Base-by-base conservation (phyloP, 2,888 invertebrate genomes). In the Neoascia interrupta region DNA sequence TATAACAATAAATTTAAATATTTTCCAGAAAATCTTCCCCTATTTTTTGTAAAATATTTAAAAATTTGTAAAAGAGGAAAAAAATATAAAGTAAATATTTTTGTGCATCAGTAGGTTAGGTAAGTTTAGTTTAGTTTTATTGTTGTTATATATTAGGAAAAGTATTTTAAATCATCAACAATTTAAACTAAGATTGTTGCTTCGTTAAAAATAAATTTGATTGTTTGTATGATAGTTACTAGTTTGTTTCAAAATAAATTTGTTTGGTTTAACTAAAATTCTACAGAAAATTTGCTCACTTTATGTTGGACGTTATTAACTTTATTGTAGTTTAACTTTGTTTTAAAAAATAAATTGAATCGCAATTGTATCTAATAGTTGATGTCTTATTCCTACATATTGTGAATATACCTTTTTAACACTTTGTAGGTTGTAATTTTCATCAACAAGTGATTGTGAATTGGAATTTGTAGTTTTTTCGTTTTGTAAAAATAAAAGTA, bases 1-100 rank as follows among this genome's bases (percentile, higher is more conserved):
- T 39, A 34, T 51, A n/a, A n/a, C 68, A 74, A 60, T 19, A 81
- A 47, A 75, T 81, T 75, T 64, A 76, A 83, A 83, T 82, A 82
- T 81, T 81, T 64, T 81, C 60, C 81, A 81, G 83, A 84, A 85
- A 87, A 86, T 86, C 87, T 87, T 87, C 87, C 87, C 87, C 86
- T 85, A 87, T 85, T 86, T 83, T 84, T 81, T 74, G 76, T 66
- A 72, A 82, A 84, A 82, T 84, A 84, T 84, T 83, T 84, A 79
- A 73, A 73, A 6, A 16, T 16, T 60, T 60, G 76, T 51, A 26
- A 15, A 11, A 4, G n/a, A n/a, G n/a, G 72, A 70, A 60, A 75
- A 72, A 66, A 54, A 70, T 58, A 58, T 45, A 15, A 53, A n/a
- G n/a, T n/a, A n/a, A n/a, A n/a, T n/a, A n/a, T n/a, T n/a, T n/a